Base-by-base conservation (phyloP, 1,140 invertebrate species). In the Temnothorax longispinosus region DNA sequence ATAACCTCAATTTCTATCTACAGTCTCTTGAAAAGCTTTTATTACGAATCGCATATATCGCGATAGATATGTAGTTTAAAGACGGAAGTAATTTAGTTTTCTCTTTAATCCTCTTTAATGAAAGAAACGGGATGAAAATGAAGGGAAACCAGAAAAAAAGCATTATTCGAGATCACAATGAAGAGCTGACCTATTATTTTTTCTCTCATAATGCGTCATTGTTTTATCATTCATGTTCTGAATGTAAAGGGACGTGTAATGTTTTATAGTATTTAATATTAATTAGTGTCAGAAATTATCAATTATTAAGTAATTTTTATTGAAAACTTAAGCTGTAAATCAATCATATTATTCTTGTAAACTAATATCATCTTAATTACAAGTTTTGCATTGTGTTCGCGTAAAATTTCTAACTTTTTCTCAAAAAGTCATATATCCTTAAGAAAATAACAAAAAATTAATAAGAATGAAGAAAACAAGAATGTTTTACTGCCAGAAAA, bases 101-200 rank as follows among this genome's bases (percentile, higher is more conserved):
- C 47, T 81, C 18, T 32, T 54, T 69, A 41, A 81, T n/a, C 6
- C 47, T 54, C 0, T 47, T 47, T 47, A 47, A 13, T 56, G n/a
- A 13, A 54, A 81, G 32, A 65, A 44, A 41, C 18, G 21, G 15
- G n/a, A 11, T 27, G 13, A 69, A 21, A 11, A 52, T 50, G 44
- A 80, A 52, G n/a, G 27, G 18, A 44, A 38, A 38, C n/a, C 7
- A 41, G 44, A 47, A 47, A 80, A 80, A 71, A 41, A 27, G 35
- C 35, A 80, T 80, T 71, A 44, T 76, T 67, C n/a, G n/a, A 27
- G 35, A 80, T 47, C 35, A 41, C 15, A 52, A 80, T 67, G 44
- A 69, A 80, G 38, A 47, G 62, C 35, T n/a, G 38, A 69, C 65
- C 65, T 81, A 81, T 81, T 81, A 71, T 81, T 81, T 71, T 58